phyloP scores from a whole-genome alignment of 2,113 vertebrate species.

The Zosterops lateralis region DNA sequence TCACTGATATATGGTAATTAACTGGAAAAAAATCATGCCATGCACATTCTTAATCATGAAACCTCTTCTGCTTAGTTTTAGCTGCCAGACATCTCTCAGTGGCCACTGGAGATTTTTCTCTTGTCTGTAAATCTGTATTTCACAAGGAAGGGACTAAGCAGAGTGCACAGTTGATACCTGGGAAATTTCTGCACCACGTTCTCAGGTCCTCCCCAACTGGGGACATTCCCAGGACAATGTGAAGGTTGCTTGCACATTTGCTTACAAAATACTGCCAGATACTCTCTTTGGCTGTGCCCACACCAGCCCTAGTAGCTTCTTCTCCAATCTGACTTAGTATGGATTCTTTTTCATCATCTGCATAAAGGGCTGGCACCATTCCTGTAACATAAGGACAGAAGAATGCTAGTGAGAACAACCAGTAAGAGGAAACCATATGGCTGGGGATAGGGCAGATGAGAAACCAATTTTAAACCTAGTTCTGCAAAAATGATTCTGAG shows the following conservation, averaged over 20 bases:
- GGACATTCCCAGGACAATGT: slow-evolving; percentile 93
- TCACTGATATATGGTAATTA: not conserved
- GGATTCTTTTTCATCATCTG: slow-evolving; percentile 89
- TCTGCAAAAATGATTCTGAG: not conserved
- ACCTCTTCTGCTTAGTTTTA: not conserved
- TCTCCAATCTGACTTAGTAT: slow-evolving; percentile 82
- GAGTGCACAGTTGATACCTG: slow-evolving; percentile 74
- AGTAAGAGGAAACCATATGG: slow-evolving; percentile 17
- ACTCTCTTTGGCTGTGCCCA: slow-evolving; percentile 84
- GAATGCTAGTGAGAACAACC: not conserved
- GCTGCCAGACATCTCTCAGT: not conserved
- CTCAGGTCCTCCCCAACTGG: slow-evolving; percentile 88
- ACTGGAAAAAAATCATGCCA: not conserved
- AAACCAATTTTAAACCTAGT: slow-evolving; percentile 1
- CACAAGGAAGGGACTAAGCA: not conserved
- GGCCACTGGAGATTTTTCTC: not conserved
- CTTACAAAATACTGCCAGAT: slow-evolving; percentile 93
- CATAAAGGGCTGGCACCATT: slow-evolving; percentile 91
- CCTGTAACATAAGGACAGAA: slow-evolving; percentile 70
- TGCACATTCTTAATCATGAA: not conserved
- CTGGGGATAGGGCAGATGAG: not conserved
- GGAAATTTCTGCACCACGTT: slow-evolving; percentile 93
- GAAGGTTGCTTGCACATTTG: slow-evolving; percentile 91
- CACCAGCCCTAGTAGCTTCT: slow-evolving; percentile 82
- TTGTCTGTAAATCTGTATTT: not conserved